phyloP scores from a whole-genome alignment of 2,888 invertebrate genomes.

The Erannis defoliaria region DNA sequence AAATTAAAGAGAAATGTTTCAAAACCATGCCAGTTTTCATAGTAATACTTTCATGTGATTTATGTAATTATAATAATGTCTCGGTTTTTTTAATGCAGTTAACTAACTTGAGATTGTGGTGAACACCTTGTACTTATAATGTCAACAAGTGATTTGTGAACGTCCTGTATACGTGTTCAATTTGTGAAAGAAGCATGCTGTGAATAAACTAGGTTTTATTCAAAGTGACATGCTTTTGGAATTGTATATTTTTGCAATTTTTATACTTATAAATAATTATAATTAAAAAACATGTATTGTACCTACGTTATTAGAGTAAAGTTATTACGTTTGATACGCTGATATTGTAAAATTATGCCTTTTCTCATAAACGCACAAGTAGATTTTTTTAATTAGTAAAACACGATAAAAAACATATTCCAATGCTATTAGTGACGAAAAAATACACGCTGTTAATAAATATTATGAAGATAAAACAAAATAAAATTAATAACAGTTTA shows the following conservation, averaged over 20 bases:
- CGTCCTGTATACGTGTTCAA: slow-evolving; percentile 24
- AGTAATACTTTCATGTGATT: too few relatives aligned
- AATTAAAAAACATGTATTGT: slow-evolving; percentile 17
- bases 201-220: slow-evolving; percentile 64
- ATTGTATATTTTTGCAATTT: slow-evolving; percentile 55
- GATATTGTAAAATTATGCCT: slow-evolving; percentile 51
- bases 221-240: slow-evolving; percentile 55
- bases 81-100: background rate
- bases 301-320: slow-evolving; percentile 34
- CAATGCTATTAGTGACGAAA: background rate
- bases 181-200: slow-evolving; percentile 52
- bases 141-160: slow-evolving; percentile 2
- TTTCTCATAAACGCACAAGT: slow-evolving; percentile 52
- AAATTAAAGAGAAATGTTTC: too few relatives aligned
- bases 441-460: slow-evolving; percentile 7
- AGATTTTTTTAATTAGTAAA: slow-evolving; percentile 21
- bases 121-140: slow-evolving; percentile 61
- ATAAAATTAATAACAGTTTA: background rate
- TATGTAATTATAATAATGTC: background rate
- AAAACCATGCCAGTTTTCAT: too few relatives aligned
- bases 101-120: slow-evolving; percentile 55
- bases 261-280: slow-evolving; percentile 37
- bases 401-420: slow-evolving; percentile 5
- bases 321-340: slow-evolving; percentile 48
- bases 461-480: background rate